Percentiles rank a stretch among this genome's conserved stretches.
phyloP scores from a whole-genome alignment of 2,797 vertebrate species.

The Sebastes paucispinis region DNA sequence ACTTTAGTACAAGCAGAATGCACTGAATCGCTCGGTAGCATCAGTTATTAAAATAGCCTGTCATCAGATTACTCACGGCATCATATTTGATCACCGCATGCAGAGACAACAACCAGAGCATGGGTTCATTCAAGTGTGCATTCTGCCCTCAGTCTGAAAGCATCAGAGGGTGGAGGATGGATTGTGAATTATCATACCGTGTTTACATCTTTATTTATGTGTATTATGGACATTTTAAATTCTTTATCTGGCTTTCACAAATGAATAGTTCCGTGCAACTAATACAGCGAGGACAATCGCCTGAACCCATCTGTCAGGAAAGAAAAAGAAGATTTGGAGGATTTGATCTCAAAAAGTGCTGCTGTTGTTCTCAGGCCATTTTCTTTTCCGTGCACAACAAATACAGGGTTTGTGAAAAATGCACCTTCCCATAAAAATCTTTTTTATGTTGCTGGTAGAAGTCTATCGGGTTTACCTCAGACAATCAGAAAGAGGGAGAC shows the following conservation, averaged over 20 bases:
- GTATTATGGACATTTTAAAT: neutral
- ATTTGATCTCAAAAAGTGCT: neutral
- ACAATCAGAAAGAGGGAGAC: neutral
- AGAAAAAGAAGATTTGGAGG: neutral
- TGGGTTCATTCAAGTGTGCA: neutral
- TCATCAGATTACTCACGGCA: neutral
- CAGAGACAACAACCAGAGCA: neutral
- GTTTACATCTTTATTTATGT: conserved; percentile 12
- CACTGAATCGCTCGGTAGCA: neutral
- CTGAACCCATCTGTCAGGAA: neutral
- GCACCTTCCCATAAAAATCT: neutral
- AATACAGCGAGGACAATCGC: neutral
- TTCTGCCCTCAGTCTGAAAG: neutral
- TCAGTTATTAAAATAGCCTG: neutral
- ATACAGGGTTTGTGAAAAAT: conserved; percentile 10
- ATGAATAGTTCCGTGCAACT: neutral
- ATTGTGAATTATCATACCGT: neutral
- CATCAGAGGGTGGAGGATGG: neutral
- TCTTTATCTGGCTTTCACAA: neutral
- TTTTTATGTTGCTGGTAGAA: neutral
- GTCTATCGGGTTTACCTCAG: neutral
- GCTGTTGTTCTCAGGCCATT: neutral
- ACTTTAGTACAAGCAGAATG: neutral
- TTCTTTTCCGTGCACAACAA: neutral
- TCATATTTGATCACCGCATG: neutral